These are phyloP conservation scores for Dolomedes plantarius DNA, from an alignment of 2,888 invertebrate genomes.

Conservation along the genomic window DNA sequence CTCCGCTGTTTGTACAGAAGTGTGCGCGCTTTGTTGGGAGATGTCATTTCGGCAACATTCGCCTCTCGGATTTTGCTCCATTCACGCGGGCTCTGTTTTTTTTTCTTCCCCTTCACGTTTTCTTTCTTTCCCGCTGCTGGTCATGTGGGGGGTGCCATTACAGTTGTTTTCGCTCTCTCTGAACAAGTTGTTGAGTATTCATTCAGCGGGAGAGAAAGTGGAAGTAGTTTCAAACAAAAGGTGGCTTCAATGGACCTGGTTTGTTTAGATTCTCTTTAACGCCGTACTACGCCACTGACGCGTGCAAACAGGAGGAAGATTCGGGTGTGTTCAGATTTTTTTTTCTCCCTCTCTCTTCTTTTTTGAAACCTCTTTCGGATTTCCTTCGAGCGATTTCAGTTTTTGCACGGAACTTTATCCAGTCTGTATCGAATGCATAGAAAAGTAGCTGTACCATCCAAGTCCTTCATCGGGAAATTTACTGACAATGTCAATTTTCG, in stretches of 20 bases:
- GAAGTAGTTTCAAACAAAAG: constrained; percentile 16
- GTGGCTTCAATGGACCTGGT: constrained; percentile 16
- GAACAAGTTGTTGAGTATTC: constrained; percentile 9
- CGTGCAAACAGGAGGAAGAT: no score
- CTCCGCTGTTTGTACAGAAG: constrained; percentile 53
- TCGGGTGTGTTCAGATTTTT: no score
- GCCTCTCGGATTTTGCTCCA: constrained; percentile 4
- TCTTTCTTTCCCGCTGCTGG: neutral
- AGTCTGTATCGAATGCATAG: no score
- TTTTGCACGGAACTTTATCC: no score
- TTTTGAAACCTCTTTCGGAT: no score
- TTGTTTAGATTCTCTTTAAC: no score
- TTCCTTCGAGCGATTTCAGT: no score
- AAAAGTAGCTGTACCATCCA: no score
- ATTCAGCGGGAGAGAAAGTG: constrained; percentile 16
- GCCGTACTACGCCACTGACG: no score
- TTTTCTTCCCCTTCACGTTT: neutral
- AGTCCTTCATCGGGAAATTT: no score
- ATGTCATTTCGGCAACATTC: constrained; percentile 40
- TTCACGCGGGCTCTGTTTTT: neutral
- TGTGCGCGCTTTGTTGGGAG: constrained; percentile 31
- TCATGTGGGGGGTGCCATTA: constrained; percentile 38
- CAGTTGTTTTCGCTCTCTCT: constrained; percentile 55
- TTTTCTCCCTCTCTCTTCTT: no score
- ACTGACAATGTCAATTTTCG: no score